Evolutionary conservation across 2,113 vertebrate genomes (phyloP).

Genomic region (Leptobrachium leishanense): DNA sequence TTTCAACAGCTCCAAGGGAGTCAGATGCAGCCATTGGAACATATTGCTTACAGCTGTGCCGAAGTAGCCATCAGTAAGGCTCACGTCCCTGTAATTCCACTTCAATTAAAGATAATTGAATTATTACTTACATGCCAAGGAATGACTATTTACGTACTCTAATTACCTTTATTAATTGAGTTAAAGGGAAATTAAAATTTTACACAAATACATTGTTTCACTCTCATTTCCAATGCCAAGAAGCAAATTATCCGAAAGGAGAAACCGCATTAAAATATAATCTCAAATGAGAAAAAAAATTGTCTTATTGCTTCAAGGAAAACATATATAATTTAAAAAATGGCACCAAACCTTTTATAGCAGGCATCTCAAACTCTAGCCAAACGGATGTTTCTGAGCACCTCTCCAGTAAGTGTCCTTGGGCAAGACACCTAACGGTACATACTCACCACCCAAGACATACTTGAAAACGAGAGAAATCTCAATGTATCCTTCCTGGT

Average conservation of each 20-base stretch:
- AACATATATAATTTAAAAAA: too few species aligned
- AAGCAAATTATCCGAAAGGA: neutral
- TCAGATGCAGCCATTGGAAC: slow-evolving; percentile 51
- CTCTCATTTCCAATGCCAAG: neutral
- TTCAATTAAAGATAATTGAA: slow-evolving; percentile 62
- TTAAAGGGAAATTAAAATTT: slow-evolving; percentile 16
- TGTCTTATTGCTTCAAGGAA: too few species aligned
- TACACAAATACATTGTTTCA: neutral
- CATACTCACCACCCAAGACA: too few species aligned
- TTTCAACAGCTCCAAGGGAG: slow-evolving; percentile 50
- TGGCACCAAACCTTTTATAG: too few species aligned
- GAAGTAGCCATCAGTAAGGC: slow-evolving; percentile 58
- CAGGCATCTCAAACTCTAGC: too few species aligned
- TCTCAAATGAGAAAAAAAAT: too few species aligned
- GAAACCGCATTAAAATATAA: too few species aligned
- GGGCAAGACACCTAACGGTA: too few species aligned
- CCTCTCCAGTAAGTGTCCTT: too few species aligned
- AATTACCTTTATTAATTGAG: slow-evolving; percentile 36
- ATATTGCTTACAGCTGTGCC: slow-evolving; percentile 63
- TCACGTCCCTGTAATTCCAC: slow-evolving; percentile 61
- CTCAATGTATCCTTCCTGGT: too few species aligned
- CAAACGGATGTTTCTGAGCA: too few species aligned
- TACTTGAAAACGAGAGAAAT: too few species aligned
- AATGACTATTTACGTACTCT: slow-evolving; percentile 48
- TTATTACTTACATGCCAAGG: slow-evolving; percentile 57